These are phyloP conservation scores for Conomelus anceps DNA, from an alignment of 2,888 invertebrate genomes.

Conservation along the genomic window DNA sequence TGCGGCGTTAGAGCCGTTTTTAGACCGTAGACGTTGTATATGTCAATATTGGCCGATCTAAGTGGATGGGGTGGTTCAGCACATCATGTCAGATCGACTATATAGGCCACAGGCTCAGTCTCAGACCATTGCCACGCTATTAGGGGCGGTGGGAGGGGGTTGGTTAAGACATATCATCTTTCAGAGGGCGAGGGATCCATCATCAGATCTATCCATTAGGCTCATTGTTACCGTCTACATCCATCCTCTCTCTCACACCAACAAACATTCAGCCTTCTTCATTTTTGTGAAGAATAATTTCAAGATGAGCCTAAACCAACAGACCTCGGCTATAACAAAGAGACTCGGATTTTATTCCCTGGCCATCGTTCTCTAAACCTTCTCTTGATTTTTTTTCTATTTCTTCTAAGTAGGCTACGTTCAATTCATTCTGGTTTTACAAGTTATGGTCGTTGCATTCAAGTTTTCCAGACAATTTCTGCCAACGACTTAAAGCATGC, in stretches of 20 bases:
- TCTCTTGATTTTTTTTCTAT: no score
- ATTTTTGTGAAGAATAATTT: neutral
- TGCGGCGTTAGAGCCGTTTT: neutral
- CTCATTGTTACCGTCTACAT: neutral
- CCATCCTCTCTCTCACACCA: neutral
- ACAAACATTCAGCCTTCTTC: no score
- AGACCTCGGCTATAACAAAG: neutral
- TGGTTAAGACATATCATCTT: neutral
- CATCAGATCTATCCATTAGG: slow-evolving; percentile 8
- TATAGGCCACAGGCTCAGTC: slow-evolving; percentile 14
- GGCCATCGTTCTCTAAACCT: no score
- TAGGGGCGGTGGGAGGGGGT: neutral
- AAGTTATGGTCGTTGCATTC: no score
- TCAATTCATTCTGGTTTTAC: no score
- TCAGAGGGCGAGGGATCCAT: neutral
- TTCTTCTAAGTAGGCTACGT: no score
- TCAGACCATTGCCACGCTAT: neutral
- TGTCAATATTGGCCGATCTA: slow-evolving; percentile 27
- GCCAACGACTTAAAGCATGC: no score
- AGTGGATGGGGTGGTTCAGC: slow-evolving; percentile 24
- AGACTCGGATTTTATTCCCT: no score
- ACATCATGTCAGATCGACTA: slow-evolving; percentile 15
- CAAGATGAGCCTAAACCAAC: neutral
- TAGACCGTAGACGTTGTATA: neutral
- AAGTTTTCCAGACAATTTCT: no score